These are phyloP conservation scores for Cylas formicarius DNA, from an alignment of 1,140 invertebrate species.

Conservation along the genomic window DNA sequence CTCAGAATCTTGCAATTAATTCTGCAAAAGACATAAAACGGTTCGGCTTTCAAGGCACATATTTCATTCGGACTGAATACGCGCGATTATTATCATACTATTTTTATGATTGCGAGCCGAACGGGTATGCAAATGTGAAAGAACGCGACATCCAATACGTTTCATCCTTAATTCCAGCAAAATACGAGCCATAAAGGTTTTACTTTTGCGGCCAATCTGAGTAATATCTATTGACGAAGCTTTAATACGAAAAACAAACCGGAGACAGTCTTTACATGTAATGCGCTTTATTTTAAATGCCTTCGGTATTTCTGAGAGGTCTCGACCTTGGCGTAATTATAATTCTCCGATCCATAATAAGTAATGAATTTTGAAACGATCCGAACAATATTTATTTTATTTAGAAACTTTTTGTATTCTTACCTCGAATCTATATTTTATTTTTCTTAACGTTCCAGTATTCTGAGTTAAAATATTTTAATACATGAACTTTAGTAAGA, in stretches of 20 bases:
- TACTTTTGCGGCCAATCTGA: slow-evolving; percentile 22
- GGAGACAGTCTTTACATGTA: neutral
- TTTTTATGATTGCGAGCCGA: slow-evolving; percentile 30
- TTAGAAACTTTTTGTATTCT: too few relatives aligned
- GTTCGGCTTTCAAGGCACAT: slow-evolving; percentile 16
- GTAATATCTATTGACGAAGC: slow-evolving; percentile 3
- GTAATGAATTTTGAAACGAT: too few relatives aligned
- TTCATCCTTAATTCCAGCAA: slow-evolving; percentile 31
- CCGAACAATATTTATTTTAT: too few relatives aligned
- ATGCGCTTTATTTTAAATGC: neutral
- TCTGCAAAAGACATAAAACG: slow-evolving; percentile 17
- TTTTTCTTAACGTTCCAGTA: too few relatives aligned
- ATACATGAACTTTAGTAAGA: too few relatives aligned
- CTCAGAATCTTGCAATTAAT: slow-evolving; percentile 19
- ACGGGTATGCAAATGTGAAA: slow-evolving; percentile 31
- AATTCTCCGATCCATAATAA: too few relatives aligned
- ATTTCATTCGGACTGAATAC: slow-evolving; percentile 30
- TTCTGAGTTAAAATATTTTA: too few relatives aligned
- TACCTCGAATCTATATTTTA: too few relatives aligned
- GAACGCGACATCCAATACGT: slow-evolving; percentile 30
- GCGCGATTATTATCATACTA: slow-evolving; percentile 32
- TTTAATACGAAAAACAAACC: too few relatives aligned
- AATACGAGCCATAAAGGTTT: slow-evolving; percentile 30
- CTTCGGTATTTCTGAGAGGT: too few relatives aligned
- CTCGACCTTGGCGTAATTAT: too few relatives aligned